Percentiles rank a stretch among this genome's conserved stretches.
Evolutionary conservation across 2,888 invertebrate species (phyloP).

Genomic region (Monoplex corrugatus): DNA sequence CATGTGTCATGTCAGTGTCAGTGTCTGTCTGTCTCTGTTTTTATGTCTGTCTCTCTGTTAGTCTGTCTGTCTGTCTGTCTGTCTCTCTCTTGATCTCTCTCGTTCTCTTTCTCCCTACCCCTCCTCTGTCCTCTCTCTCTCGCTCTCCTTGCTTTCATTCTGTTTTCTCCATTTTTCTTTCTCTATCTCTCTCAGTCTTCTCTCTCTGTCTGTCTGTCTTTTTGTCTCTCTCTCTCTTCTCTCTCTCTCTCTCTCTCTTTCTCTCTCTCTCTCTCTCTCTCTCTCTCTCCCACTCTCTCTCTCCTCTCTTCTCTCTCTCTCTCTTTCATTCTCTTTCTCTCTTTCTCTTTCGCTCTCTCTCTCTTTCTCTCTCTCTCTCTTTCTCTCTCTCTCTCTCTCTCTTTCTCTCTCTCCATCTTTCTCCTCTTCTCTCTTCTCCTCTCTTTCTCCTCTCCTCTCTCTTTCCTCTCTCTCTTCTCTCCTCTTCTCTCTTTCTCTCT

Average conservation of each 20-base stretch:
- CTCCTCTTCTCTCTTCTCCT: neutral
- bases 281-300: neutral
- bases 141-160: neutral
- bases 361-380: too few relatives aligned
- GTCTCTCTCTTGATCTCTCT: neutral
- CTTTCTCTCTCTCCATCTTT: too few relatives aligned
- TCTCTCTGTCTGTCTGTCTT: rapidly evolving
- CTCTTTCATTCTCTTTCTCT: too few relatives aligned
- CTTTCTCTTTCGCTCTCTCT: too few relatives aligned
- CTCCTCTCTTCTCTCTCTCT: neutral
- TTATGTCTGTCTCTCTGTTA: too few relatives aligned
- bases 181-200: neutral
- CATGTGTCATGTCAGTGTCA: too few relatives aligned
- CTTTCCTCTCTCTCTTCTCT: neutral
- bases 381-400: too few relatives aligned
- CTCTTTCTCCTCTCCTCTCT: neutral
- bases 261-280: neutral
- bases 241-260: conserved; percentile 15
- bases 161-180: neutral
- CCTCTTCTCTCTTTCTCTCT: too few relatives aligned
- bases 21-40: too few relatives aligned
- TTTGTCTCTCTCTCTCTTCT: rapidly evolving
- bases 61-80: neutral
- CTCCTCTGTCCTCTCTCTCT: neutral
- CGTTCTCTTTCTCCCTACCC: too few relatives aligned